Percentiles rank a stretch among this genome's conserved stretches.
These are phyloP conservation scores for Globia sparganii DNA, from an alignment of 2,888 invertebrate species.

Conservation along the genomic window DNA sequence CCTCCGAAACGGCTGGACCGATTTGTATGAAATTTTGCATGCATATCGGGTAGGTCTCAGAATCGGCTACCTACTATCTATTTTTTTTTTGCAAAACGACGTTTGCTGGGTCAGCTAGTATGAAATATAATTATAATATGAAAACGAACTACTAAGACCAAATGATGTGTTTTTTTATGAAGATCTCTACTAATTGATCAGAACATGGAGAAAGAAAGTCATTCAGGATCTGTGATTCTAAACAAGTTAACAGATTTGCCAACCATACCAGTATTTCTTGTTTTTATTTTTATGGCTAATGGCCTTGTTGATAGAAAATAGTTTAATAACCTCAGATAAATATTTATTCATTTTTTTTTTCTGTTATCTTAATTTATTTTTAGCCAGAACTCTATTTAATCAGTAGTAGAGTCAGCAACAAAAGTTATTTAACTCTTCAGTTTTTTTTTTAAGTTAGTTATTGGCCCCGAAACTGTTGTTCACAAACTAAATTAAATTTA, in stretches of 20 bases:
- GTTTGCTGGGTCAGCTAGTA: too few species aligned
- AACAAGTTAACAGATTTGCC: conserved; percentile 8
- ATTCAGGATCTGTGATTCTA: not conserved
- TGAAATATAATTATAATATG: too few species aligned
- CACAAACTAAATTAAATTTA: too few species aligned
- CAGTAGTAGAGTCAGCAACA: not conserved
- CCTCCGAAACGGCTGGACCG: too few species aligned
- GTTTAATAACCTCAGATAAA: conserved; percentile 43
- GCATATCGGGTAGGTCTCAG: too few species aligned
- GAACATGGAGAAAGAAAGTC: conserved; percentile 3
- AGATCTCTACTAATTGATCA: not conserved
- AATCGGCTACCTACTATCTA: too few species aligned
- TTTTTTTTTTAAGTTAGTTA: not conserved
- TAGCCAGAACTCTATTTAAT: not conserved
- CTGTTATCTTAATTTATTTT: conserved; percentile 4
- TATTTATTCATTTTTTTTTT: conserved; percentile 13
- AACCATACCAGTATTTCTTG: conserved; percentile 30
- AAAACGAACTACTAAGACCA: not conserved
- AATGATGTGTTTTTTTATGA: not conserved
- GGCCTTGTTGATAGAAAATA: conserved; percentile 49
- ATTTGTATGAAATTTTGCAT: too few species aligned
- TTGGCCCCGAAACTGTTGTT: too few species aligned
- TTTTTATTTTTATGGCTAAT: conserved; percentile 28
- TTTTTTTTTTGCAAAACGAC: too few species aligned
- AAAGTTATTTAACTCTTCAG: not conserved